Percentiles rank a stretch among this genome's conserved stretches.
These are phyloP conservation scores for Macrosteles quadrilineatus DNA, from an alignment of 1,140 invertebrate genomes.

Conservation along the genomic window DNA sequence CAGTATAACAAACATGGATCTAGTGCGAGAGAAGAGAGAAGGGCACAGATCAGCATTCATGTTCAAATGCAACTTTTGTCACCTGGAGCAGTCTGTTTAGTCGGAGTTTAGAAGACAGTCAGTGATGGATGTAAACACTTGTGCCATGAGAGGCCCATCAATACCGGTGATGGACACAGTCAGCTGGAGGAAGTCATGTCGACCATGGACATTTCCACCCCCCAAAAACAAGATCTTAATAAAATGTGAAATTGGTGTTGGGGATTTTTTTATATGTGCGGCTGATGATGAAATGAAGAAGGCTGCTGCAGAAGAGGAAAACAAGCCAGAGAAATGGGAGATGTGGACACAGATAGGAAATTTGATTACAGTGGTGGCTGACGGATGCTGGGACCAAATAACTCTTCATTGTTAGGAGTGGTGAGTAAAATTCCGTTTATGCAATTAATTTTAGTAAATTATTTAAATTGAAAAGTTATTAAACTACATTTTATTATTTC, in stretches of 20 bases:
- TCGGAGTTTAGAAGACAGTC: constrained; percentile 30
- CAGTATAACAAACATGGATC: constrained; percentile 31
- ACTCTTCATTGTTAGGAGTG: constrained; percentile 46
- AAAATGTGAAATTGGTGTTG: constrained; percentile 35
- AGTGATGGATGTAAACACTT: constrained; percentile 38
- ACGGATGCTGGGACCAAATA: constrained; percentile 45
- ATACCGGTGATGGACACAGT: constrained; percentile 42
- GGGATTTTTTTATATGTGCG: constrained; percentile 34
- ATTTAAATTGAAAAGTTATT: too few relatives aligned
- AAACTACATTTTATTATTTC: too few relatives aligned
- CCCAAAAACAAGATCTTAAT: constrained; percentile 41
- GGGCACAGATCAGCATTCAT: constrained; percentile 32
- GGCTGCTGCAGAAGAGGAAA: constrained; percentile 45
- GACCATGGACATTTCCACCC: constrained; percentile 42
- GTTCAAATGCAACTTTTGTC: constrained; percentile 40
- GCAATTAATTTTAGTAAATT: too few relatives aligned
- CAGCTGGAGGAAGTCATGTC: constrained; percentile 45
- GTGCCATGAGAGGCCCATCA: constrained; percentile 40
- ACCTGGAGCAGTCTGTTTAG: constrained; percentile 34
- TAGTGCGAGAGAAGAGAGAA: constrained; percentile 7
- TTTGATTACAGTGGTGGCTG: constrained; percentile 45
- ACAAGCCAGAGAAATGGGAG: constrained; percentile 42
- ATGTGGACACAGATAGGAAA: constrained; percentile 45
- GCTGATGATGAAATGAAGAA: constrained; percentile 42
- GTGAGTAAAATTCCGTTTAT: constrained; percentile 35